Conservation (phyloP, 1,140 invertebrate species). For the Heliconius hewitsoni region DNA sequence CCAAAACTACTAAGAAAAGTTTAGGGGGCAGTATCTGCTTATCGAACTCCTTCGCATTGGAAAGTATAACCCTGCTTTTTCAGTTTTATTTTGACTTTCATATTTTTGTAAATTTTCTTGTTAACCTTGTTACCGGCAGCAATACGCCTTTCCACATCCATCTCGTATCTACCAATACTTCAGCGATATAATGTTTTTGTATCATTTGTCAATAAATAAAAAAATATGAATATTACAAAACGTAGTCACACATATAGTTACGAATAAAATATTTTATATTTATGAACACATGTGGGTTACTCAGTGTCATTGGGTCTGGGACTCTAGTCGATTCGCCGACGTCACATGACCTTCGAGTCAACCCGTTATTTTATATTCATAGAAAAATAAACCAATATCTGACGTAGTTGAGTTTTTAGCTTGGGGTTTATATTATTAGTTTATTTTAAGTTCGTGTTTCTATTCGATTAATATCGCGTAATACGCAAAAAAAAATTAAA, state of each 20-base stretch:
- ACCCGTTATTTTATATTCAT: slow-evolving; percentile 1
- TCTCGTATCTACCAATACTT: too few relatives aligned
- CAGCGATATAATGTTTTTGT: too few relatives aligned
- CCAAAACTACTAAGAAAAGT: too few relatives aligned
- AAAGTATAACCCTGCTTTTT: too few relatives aligned
- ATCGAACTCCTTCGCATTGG: too few relatives aligned
- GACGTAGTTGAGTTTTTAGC: not conserved
- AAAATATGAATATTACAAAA: too few relatives aligned
- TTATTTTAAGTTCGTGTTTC: not conserved
- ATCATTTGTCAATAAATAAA: too few relatives aligned
- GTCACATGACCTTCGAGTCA: not conserved
- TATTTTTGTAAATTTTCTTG: too few relatives aligned
- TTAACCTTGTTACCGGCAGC: too few relatives aligned
- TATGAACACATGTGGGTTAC: not conserved
- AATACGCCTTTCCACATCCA: too few relatives aligned
- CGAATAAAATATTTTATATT: not conserved
- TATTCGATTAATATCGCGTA: not conserved
- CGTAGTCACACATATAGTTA: not conserved
- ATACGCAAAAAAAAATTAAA: not conserved
- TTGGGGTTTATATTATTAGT: not conserved
- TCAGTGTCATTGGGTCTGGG: not conserved
- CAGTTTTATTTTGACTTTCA: too few relatives aligned
- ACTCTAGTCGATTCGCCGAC: not conserved
- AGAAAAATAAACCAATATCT: not conserved
- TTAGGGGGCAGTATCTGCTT: too few relatives aligned